phyloP scores from a whole-genome alignment of 2,797 vertebrate genomes.

The Steatocranus sp. region DNA sequence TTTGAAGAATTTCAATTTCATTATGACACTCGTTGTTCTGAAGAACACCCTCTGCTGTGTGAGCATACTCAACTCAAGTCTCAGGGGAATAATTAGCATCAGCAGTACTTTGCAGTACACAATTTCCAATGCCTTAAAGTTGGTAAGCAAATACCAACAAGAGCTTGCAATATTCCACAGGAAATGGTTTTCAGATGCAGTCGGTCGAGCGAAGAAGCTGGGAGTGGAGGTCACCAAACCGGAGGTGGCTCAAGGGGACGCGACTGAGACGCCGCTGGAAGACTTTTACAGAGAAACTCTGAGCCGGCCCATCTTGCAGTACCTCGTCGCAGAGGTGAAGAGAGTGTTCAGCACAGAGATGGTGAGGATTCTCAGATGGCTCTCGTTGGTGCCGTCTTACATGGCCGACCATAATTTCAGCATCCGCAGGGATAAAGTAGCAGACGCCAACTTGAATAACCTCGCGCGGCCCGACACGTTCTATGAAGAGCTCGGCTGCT shows the following conservation, averaged over 20 bases:
- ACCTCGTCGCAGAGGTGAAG: constrained; percentile 91
- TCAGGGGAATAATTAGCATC: constrained; percentile 91
- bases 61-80: constrained; percentile 94
- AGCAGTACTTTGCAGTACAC: constrained; percentile 90
- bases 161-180: constrained; percentile 95
- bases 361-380: constrained; percentile 90
- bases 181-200: constrained; percentile 96
- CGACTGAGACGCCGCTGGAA: constrained; percentile 81
- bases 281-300: constrained; percentile 90
- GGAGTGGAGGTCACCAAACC: constrained; percentile 84
- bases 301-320: constrained; percentile 86
- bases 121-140: constrained; percentile 93
- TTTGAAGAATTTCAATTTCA: constrained; percentile 92
- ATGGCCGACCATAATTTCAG: constrained; percentile 98
- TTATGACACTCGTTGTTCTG: constrained; percentile 89
- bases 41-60: constrained; percentile 96
- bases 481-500: constrained; percentile 94
- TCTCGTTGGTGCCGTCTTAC: constrained; percentile 92
- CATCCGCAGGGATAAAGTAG: constrained; percentile 92
- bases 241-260: constrained; percentile 70
- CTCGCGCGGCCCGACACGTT: constrained; percentile 92
- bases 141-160: constrained; percentile 93
- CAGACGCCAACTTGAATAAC: constrained; percentile 92
- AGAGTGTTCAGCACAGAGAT: constrained; percentile 92
- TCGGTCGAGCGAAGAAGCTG: constrained; percentile 85